These are phyloP conservation scores for Stenolophus ochropezus DNA, from an alignment of 2,888 invertebrate species.

Conservation along the genomic window DNA sequence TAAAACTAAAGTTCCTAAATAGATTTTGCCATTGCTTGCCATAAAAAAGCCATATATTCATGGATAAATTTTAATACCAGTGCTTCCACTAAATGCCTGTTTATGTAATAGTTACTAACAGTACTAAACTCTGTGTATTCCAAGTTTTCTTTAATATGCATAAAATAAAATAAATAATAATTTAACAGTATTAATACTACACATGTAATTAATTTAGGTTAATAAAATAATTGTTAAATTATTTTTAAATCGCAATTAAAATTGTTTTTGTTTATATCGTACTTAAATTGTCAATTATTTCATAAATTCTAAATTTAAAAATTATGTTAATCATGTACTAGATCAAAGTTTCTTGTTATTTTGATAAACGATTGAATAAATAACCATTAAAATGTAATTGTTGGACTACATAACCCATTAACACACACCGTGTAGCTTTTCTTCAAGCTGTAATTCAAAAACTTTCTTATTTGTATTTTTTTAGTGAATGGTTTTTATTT, in stretches of 20 bases:
- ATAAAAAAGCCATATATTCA: slow-evolving; percentile 24
- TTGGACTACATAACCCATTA: slow-evolving; percentile 38
- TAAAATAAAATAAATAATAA: slow-evolving; percentile 43
- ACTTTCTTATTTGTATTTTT: slow-evolving; percentile 40
- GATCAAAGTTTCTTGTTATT: slow-evolving; percentile 45
- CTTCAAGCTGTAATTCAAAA: slow-evolving; percentile 40
- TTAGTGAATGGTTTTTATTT: slow-evolving; percentile 37
- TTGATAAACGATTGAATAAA: slow-evolving; percentile 45
- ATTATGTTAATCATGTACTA: slow-evolving; percentile 39
- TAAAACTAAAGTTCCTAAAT: slow-evolving; percentile 28
- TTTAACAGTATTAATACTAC: slow-evolving; percentile 46
- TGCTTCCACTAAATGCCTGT: slow-evolving; percentile 41
- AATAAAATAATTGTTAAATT: slow-evolving; percentile 38
- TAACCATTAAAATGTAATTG: slow-evolving; percentile 27
- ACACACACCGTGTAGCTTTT: slow-evolving; percentile 12
- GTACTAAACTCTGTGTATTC: slow-evolving; percentile 43
- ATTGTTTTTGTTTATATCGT: slow-evolving; percentile 37
- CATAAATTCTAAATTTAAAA: slow-evolving; percentile 41
- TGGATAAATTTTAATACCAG: slow-evolving; percentile 26
- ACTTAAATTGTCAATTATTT: slow-evolving; percentile 34
- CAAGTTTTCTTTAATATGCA: slow-evolving; percentile 28
- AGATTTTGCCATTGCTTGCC: slow-evolving; percentile 37
- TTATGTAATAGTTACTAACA: slow-evolving; percentile 38
- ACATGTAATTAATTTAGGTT: slow-evolving; percentile 43
- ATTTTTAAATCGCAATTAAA: slow-evolving; percentile 34